Evolutionary conservation across 2,113 vertebrate species (phyloP).

Genomic region (Petrocephalus zakoni): DNA sequence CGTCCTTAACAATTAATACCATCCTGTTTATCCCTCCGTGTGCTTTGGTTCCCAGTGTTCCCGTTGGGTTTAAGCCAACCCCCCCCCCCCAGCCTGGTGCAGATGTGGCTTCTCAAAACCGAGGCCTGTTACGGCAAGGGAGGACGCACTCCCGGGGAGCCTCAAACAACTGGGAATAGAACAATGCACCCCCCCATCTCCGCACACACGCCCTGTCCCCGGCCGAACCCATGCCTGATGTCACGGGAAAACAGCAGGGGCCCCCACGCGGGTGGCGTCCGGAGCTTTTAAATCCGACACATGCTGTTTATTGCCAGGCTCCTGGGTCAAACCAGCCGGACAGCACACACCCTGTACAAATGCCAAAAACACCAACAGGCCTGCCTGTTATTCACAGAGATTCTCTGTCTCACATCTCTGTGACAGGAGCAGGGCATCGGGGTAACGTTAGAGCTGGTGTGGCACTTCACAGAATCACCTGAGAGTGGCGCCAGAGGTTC

Average conservation of each 20-base stretch:
- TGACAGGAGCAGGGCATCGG: conserved; percentile 19
- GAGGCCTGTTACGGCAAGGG: conserved; percentile 40
- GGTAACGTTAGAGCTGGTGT: background rate
- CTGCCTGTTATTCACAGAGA: conserved; percentile 5
- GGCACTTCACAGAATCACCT: background rate
- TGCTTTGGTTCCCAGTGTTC: conserved; percentile 48
- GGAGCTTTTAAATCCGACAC: conserved; percentile 38
- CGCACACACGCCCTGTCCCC: background rate
- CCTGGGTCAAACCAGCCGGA: conserved; percentile 45
- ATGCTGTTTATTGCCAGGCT: conserved; percentile 27
- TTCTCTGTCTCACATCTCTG: background rate
- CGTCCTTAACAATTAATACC: conserved; percentile 51
- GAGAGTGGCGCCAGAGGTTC: background rate
- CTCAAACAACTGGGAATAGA: conserved; percentile 56
- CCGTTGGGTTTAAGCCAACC: conserved; percentile 54
- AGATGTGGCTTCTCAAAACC: conserved; percentile 60
- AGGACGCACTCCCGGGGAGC: conserved; percentile 47
- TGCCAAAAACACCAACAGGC: conserved; percentile 5
- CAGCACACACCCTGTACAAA: conserved; percentile 38
- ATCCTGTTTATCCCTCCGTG: conserved; percentile 56
- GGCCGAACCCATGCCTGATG: conserved; percentile 38
- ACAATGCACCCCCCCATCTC: conserved; percentile 46
- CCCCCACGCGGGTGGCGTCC: conserved; percentile 50
- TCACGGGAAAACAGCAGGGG: conserved; percentile 53
- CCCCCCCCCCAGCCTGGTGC: conserved; percentile 42